Evolutionary conservation across 1,140 invertebrate genomes (phyloP).

Genomic region (Apis laboriosa): DNA sequence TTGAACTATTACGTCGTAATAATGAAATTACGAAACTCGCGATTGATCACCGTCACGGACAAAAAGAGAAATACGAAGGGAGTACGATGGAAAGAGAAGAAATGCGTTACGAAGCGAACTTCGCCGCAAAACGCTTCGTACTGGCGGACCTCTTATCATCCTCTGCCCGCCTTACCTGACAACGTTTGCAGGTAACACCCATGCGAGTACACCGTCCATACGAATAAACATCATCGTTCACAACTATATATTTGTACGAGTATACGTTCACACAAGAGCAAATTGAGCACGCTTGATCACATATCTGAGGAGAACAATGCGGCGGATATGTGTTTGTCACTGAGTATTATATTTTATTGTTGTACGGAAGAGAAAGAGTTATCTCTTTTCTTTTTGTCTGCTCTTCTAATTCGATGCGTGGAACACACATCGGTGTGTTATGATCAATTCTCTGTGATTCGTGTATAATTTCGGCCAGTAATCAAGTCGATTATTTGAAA

Average conservation of each 20-base stretch:
- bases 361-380: not conserved
- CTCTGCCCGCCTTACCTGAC: not conserved
- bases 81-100: not conserved
- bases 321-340: not conserved
- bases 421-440: not conserved
- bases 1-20: not conserved
- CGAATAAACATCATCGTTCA: not conserved
- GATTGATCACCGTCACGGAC: constrained; percentile 16
- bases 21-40: not conserved
- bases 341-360: not conserved
- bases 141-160: constrained; percentile 19
- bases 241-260: too few species aligned
- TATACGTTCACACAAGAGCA: not conserved
- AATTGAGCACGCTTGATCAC: constrained; percentile 7
- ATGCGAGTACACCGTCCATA: not conserved
- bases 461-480: not conserved
- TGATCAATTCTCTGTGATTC: not conserved
- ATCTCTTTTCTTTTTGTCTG: not conserved
- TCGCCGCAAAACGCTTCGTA: not conserved
- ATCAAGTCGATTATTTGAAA: not conserved
- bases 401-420: not conserved
- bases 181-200: not conserved
- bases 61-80: not conserved
- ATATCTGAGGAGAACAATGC: not conserved
- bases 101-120: constrained; percentile 8